Evolutionary conservation across 2,113 vertebrate genomes (phyloP).

Genomic region (Manacus vitellinus): DNA sequence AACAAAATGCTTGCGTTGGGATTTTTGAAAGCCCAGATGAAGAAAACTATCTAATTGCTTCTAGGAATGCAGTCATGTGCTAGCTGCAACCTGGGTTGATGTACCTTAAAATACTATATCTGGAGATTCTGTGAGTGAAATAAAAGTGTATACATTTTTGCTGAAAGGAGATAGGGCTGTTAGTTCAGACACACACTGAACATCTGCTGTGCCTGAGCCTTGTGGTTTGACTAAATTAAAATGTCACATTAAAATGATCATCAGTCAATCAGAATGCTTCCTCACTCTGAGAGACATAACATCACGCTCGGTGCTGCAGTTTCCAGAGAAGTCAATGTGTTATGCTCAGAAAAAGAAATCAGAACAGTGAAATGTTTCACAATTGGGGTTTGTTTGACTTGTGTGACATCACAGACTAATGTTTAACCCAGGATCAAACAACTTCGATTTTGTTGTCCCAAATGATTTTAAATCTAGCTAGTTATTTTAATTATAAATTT

Average conservation of each 20-base stretch:
- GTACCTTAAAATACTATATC: neutral
- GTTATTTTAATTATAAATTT: neutral
- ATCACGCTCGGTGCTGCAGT: neutral
- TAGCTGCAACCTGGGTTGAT: neutral
- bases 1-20: neutral
- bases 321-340: neutral
- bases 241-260: slow-evolving; percentile 29
- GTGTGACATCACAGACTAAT: neutral
- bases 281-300: slow-evolving; percentile 9
- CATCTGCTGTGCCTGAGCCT: slow-evolving; percentile 47
- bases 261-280: slow-evolving; percentile 53
- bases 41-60: slow-evolving; percentile 45
- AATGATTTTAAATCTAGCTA: slow-evolving; percentile 10
- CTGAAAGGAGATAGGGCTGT: slow-evolving; percentile 35
- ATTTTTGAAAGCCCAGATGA: slow-evolving; percentile 46
- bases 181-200: slow-evolving; percentile 21
- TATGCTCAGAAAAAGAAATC: neutral
- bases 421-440: neutral
- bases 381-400: neutral
- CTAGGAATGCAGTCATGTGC: neutral
- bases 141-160: neutral
- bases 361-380: neutral
- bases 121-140: neutral
- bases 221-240: slow-evolving; percentile 48
- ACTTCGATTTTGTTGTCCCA: neutral